Conservation (phyloP, 2,888 invertebrate genomes). For the Maniola hyperantus region DNA sequence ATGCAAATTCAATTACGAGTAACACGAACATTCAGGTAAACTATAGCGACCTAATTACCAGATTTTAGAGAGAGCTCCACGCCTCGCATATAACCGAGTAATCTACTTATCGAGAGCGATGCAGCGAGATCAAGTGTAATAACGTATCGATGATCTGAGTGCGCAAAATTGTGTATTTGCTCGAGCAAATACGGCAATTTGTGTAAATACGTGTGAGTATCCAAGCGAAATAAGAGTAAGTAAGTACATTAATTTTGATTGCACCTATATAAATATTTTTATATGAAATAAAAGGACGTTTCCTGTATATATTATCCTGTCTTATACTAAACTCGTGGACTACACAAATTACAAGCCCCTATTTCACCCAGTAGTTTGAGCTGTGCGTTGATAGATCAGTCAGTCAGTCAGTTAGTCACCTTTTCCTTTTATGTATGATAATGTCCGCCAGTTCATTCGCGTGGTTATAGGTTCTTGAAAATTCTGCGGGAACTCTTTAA, state of each 20-base stretch:
- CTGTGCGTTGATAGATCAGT: too few relatives aligned
- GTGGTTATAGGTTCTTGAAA: too few relatives aligned
- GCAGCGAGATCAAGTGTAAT: constrained; percentile 33
- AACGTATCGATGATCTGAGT: constrained; percentile 35
- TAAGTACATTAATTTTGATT: neutral
- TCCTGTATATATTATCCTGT: too few relatives aligned
- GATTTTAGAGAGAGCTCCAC: constrained; percentile 37
- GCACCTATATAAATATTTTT: too few relatives aligned
- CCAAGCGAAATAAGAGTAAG: neutral
- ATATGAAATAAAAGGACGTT: too few relatives aligned
- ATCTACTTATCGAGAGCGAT: constrained; percentile 38
- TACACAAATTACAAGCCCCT: too few relatives aligned
- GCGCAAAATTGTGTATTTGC: constrained; percentile 28
- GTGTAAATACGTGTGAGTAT: constrained; percentile 15
- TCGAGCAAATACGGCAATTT: constrained; percentile 21
- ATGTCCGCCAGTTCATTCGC: too few relatives aligned
- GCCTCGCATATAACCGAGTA: constrained; percentile 31
- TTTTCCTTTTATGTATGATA: too few relatives aligned
- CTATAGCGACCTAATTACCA: constrained; percentile 37
- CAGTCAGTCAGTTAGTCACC: too few relatives aligned
- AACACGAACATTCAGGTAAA: constrained; percentile 34
- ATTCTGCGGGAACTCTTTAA: too few relatives aligned
- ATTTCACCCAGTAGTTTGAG: too few relatives aligned
- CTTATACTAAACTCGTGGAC: too few relatives aligned
- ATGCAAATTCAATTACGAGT: constrained; percentile 30